phyloP scores from a whole-genome alignment of 2,888 invertebrate genomes.

The Pachliopta kotzebuea region DNA sequence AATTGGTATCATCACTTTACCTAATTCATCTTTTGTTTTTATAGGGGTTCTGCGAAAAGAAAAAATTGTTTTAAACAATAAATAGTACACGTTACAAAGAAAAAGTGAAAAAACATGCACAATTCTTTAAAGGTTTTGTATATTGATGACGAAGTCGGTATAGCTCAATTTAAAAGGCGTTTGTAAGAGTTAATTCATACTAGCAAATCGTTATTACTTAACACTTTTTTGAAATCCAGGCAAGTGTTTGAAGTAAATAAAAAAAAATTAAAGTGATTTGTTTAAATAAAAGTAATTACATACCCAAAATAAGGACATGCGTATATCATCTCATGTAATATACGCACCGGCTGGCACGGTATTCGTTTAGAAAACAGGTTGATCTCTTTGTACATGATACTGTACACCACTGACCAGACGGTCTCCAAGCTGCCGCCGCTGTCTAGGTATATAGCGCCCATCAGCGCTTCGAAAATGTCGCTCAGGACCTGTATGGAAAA shows the following conservation, averaged over 20 bases:
- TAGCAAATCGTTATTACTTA: too few species aligned
- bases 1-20: conserved; percentile 81
- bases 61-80: neutral
- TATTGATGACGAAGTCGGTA: too few species aligned
- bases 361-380: conserved; percentile 89
- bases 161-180: too few species aligned
- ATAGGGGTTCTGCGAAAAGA: conserved; percentile 44
- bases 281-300: conserved; percentile 46
- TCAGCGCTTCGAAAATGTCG: conserved; percentile 95
- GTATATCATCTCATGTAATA: conserved; percentile 90
- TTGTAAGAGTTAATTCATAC: too few species aligned
- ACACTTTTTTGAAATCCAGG: too few species aligned
- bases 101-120: too few species aligned
- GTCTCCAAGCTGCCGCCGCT: conserved; percentile 84
- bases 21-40: conserved; percentile 42
- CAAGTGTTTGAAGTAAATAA: too few species aligned
- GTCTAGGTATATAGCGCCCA: conserved; percentile 95
- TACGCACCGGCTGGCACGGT: conserved; percentile 94
- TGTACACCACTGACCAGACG: conserved; percentile 92
- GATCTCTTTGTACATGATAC: conserved; percentile 93
- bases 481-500: conserved; percentile 85
- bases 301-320: conserved; percentile 88
- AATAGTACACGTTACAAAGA: neutral
- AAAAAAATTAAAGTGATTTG: neutral
- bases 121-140: too few species aligned